A percentile compares a stretch with the other conserved stretches of the same genome.
phyloP scores from a whole-genome alignment of 2,797 vertebrate species.

The Artibeus jamaicensis region DNA sequence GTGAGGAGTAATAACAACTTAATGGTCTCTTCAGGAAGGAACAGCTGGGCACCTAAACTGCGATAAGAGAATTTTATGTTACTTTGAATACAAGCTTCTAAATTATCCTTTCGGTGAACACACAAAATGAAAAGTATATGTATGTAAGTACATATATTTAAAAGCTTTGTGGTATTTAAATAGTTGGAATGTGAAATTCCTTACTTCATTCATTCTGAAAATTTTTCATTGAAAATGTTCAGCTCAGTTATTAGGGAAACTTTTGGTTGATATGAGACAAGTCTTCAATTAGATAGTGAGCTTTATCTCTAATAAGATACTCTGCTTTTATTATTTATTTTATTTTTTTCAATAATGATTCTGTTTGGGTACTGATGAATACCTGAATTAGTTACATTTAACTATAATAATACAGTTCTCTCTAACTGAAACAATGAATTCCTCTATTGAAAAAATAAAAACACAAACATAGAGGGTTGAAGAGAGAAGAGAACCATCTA shows the following conservation, averaged over 20 bases:
- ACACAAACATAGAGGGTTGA: neutral
- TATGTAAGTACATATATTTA: neutral
- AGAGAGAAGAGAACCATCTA: neutral
- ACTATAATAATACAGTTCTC: neutral
- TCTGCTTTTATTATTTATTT: neutral
- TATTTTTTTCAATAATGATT: neutral
- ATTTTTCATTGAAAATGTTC: neutral
- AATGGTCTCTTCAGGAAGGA: neutral
- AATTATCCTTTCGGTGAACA: neutral
- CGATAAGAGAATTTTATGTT: neutral
- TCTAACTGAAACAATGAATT: conserved; percentile 14
- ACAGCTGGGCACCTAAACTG: neutral
- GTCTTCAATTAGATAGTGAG: neutral
- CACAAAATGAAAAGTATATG: neutral
- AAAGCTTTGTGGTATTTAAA: neutral
- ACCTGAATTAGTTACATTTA: neutral
- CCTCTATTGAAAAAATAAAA: neutral
- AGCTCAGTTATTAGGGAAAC: neutral
- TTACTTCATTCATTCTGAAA: neutral
- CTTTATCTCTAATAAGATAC: neutral
- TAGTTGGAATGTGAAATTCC: neutral
- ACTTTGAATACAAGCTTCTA: neutral
- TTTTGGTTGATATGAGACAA: neutral
- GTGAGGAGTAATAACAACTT: neutral
- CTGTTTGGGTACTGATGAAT: neutral